These are phyloP conservation scores for Heliocidaris tuberculata DNA, from an alignment of 35 echinoderm and acorn worm species.

Conservation along the genomic window DNA sequence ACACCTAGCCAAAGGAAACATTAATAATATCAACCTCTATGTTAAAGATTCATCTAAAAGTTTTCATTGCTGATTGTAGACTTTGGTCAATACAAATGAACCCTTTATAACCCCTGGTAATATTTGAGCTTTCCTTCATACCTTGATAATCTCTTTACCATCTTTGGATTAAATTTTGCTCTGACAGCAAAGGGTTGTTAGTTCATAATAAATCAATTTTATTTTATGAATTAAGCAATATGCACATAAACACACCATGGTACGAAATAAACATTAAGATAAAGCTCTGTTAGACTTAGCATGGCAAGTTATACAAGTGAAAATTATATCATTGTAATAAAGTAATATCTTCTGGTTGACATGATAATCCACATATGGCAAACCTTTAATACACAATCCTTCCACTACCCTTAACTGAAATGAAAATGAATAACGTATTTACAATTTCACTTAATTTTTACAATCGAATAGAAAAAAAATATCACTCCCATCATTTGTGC, in stretches of 20 bases:
- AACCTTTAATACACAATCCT: background rate
- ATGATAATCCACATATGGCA: background rate
- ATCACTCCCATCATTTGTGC: background rate
- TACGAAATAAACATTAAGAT: background rate
- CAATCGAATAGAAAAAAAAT: background rate
- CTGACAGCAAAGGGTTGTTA: too few relatives aligned
- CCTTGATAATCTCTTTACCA: background rate
- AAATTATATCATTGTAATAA: background rate
- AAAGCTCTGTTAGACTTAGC: background rate
- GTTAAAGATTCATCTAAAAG: too few relatives aligned
- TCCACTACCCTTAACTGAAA: background rate
- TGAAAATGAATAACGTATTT: background rate
- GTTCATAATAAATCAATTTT: too few relatives aligned
- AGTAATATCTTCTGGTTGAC: background rate
- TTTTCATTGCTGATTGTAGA: too few relatives aligned
- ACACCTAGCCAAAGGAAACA: too few relatives aligned
- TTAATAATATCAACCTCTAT: too few relatives aligned
- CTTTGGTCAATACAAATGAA: too few relatives aligned
- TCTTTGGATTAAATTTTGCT: background rate
- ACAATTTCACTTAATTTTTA: background rate
- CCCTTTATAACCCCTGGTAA: background rate
- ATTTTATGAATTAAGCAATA: background rate
- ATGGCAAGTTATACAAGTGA: background rate
- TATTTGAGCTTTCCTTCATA: background rate
- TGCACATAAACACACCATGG: background rate